A percentile compares a stretch with the other conserved stretches of the same genome.
phyloP scores from a whole-genome alignment of 23 tunicate genomes.

The Halocynthia aurantium region DNA sequence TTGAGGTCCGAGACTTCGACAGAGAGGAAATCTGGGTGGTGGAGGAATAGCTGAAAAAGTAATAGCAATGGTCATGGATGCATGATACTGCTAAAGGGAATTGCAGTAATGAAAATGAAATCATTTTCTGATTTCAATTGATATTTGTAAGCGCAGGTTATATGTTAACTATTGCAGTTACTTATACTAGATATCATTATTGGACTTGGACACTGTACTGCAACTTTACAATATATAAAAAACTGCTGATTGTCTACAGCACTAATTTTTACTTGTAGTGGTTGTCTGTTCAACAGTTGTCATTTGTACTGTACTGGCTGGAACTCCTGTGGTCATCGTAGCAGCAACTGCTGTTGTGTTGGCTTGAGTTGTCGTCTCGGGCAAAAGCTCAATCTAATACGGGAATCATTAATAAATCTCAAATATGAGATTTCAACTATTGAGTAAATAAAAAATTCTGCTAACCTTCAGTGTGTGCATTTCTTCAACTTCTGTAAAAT shows the following conservation, averaged over 20 bases:
- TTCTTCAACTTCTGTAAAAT: constrained; percentile 1
- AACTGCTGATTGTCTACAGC: neutral
- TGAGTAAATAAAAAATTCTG: neutral
- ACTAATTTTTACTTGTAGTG: constrained; percentile 23
- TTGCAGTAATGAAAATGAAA: neutral
- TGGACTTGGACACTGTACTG: neutral
- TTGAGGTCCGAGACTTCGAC: constrained; percentile 4
- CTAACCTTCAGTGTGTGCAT: neutral
- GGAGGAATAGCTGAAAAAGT: constrained; percentile 23
- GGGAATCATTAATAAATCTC: neutral
- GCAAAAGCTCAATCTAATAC: constrained; percentile 4
- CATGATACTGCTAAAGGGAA: neutral
- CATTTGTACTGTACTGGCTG: constrained; percentile 2
- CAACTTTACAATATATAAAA: neutral
- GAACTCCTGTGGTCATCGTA: constrained; percentile 1
- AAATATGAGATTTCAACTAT: neutral
- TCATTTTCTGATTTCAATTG: neutral
- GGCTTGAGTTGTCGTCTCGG: constrained; percentile 16
- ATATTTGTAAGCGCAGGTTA: too few relatives aligned
- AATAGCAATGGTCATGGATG: neutral
- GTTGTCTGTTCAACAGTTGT: constrained; percentile 27
- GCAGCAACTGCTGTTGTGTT: constrained; percentile 22
- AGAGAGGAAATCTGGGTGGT: constrained; percentile 21
- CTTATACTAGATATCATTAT: neutral
- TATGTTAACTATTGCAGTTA: too few relatives aligned